Evolutionary conservation across 2,888 invertebrate genomes (phyloP).

Genomic region (Pollenia angustigena): DNA sequence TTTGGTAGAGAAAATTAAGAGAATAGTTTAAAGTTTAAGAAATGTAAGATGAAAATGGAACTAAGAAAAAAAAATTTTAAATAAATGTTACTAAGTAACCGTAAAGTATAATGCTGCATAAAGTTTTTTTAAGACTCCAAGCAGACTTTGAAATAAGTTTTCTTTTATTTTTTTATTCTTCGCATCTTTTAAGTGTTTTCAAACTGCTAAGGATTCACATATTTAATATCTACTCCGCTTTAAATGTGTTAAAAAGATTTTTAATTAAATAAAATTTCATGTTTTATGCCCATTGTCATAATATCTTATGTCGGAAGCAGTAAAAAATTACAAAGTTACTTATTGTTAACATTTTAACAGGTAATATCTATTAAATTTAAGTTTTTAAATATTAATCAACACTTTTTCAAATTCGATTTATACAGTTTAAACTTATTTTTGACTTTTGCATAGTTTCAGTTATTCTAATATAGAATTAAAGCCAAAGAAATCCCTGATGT

Average conservation of each 20-base stretch:
- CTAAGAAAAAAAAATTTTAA: not conserved
- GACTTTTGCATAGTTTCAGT: slow-evolving; percentile 17
- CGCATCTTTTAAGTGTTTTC: not conserved
- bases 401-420: not conserved
- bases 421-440: slow-evolving; percentile 3
- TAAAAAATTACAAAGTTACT: too few species aligned
- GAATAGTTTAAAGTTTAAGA: not conserved
- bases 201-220: slow-evolving; percentile 17
- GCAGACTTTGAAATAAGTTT: not conserved
- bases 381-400: too few species aligned
- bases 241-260: slow-evolving; percentile 6
- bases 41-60: not conserved
- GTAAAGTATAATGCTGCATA: not conserved
- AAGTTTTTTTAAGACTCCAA: not conserved
- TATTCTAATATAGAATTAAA: slow-evolving; percentile 1
- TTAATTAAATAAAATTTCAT: slow-evolving; percentile 28
- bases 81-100: not conserved
- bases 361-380: too few species aligned
- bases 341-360: too few species aligned
- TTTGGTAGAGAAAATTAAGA: slow-evolving; percentile 2
- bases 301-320: too few species aligned
- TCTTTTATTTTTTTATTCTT: not conserved
- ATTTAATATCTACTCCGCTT: slow-evolving; percentile 17
- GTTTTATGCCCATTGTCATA: not conserved
- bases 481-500: slow-evolving; percentile 20